Evolutionary conservation across 2,113 vertebrate species (phyloP).

Genomic region (Bucco capensis): DNA sequence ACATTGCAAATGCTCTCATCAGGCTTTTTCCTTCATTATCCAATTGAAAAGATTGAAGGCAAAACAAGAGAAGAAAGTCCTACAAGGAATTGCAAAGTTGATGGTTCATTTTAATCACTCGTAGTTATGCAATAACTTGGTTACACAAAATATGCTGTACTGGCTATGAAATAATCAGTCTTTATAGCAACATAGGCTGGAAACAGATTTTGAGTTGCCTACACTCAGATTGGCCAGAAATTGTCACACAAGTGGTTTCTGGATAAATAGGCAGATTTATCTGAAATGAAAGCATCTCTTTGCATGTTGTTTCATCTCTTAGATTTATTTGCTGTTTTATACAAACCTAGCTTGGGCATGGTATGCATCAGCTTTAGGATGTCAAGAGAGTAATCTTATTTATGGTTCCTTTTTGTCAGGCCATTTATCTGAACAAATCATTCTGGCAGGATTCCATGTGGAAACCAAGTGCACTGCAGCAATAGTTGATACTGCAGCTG

Average conservation of each 20-base stretch:
- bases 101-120: conserved; percentile 1
- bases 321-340: conserved; percentile 51
- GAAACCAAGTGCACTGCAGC: neutral
- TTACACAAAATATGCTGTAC: neutral
- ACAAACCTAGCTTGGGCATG: conserved; percentile 11
- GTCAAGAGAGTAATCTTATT: conserved; percentile 10
- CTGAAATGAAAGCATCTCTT: conserved; percentile 18
- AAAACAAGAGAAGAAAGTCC: neutral
- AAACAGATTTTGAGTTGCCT: neutral
- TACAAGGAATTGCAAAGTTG: neutral
- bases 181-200: neutral
- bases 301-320: conserved; percentile 31
- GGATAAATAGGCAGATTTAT: conserved; percentile 22
- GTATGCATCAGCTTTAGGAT: conserved; percentile 31
- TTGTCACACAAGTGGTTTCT: neutral
- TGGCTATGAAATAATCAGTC: conserved; percentile 28
- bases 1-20: neutral
- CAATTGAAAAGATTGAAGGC: neutral
- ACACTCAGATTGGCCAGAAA: neutral
- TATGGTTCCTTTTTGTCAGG: conserved; percentile 33
- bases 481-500: neutral
- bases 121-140: neutral
- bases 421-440: conserved; percentile 11
- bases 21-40: conserved; percentile 7
- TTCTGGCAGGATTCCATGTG: conserved; percentile 26